phyloP scores from a whole-genome alignment of 2,888 invertebrate species.

The Calameuta pallipes region DNA sequence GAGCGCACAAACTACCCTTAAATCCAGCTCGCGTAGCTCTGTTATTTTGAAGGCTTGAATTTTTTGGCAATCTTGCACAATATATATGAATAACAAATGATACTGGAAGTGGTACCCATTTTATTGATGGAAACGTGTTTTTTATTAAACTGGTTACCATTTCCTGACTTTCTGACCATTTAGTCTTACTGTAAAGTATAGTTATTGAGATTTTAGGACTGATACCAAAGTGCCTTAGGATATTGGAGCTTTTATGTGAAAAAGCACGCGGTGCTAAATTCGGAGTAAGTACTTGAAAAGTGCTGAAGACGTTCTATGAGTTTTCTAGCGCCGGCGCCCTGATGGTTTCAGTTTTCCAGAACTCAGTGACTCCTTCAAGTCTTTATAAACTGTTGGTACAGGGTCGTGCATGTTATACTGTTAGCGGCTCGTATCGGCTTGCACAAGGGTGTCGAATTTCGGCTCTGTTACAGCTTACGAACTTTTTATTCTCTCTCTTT shows the following conservation, averaged over 20 bases:
- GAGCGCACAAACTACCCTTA: neutral
- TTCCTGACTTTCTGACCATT: neutral
- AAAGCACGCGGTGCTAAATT: neutral
- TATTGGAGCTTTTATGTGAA: constrained; percentile 11
- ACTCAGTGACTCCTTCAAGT: neutral
- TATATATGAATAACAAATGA: neutral
- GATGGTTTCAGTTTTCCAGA: constrained; percentile 4
- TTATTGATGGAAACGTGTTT: neutral
- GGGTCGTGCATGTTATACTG: neutral
- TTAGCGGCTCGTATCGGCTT: constrained; percentile 30
- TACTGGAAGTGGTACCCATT: neutral
- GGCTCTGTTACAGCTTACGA: constrained; percentile 21
- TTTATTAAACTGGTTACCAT: neutral
- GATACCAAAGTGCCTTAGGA: neutral
- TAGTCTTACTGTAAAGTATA: neutral
- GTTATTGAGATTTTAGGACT: neutral
- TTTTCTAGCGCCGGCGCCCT: constrained; percentile 34
- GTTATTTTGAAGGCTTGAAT: neutral
- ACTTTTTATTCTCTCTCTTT: neutral
- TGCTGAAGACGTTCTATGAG: neutral
- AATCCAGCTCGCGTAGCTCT: neutral
- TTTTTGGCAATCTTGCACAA: neutral
- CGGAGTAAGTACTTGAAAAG: neutral
- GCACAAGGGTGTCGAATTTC: constrained; percentile 57
- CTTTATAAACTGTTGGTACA: neutral